Evolutionary conservation across 2,888 invertebrate species (phyloP), one percentile per base, ranked within the genome.

Genomic region (Trachelus tabidus): DNA sequence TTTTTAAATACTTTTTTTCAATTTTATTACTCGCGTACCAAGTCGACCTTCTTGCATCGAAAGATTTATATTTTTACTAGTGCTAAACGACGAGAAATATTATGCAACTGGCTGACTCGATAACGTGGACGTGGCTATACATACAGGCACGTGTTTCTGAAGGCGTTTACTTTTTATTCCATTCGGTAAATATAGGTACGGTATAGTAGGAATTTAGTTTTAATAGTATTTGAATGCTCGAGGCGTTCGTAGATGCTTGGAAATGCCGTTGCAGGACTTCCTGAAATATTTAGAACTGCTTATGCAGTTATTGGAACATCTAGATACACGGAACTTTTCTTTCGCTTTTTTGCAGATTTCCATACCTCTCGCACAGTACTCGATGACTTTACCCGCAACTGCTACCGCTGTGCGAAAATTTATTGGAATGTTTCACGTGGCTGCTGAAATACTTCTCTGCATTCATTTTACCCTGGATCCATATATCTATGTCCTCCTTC

Each of bases 401-500:
- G 84, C 85, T 3, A 68, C 77, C 1, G 15, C 86, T 1, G 77
- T 78, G 4, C 82, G 80, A 34, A 90, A 86, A 85, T 77, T 85
- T 33, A 88, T 91, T 56, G 82, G 81, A 68, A 89, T 93, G 68
- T 93, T 94, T 80, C 94, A 94, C 81, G 89, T 92, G 33, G 86
- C 94, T 23, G 96, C 96, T 3, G 97, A 97, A 89, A 91, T 96
- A 78, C 92, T 97, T 79, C 94, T 97, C 92, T 94, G 96, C 76
- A 91, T 96, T 76, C 97, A 97, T 92, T 97, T 97, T 91, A 95
- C 96, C 40, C 93, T 97, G 81, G 96, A 97, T 92, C 97, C 97
- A 2, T 95, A 96, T 85, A 94, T 97, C 77, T 97, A 97, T 91
- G 97, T 97, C 75, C 92, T 97, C 37, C 94, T 96, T 90, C 93